Evolutionary conservation across 53 echinoderm and acorn worm species (phyloP), one percentile per base, ranked within the genome.

Genomic region (Holothuria leucospilota): DNA sequence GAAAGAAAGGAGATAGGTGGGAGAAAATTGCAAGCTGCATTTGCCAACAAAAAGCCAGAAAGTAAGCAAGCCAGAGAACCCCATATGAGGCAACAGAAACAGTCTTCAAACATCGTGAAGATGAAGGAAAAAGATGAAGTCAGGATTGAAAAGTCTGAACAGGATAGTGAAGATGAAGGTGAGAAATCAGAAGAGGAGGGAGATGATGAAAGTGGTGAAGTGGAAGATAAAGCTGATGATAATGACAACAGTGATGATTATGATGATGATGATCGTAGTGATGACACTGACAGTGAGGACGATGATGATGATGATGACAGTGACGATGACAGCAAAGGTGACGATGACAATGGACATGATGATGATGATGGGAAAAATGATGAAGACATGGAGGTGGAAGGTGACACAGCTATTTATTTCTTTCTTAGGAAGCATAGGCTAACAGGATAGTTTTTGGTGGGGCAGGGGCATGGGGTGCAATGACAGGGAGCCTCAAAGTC

Each of bases 71-170:
- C 49, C 49, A 49, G 6, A 2, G 10, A 49, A 49, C 8, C 49
- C 13, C 49, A 49, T 13, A 4, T 49, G 49, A 6, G 13, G 10
- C 2, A 6, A 49, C 49, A 2, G 0, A 49, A 49, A 6, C 49
- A 49, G 13, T 49, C 13, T 49, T 13, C 49, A 49, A 6, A 49
- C 49, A 4, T 11, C 49, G 6, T 4, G 49, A 49, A 49, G 49
- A 13, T 6, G 8, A 49, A 49, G 13, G 9, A 0, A 0, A 13
- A 49, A 49, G 49, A 9, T 49, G 49, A 20, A 77, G 74, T 42
- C 86, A 62, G 23, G 86, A 86, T 5, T 77, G 63, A 26, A 72
- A 86, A 27, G 59, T 9, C 13, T 85, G 61, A 85, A 65, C 2
- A 25, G 66, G 25, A 27, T 65, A 9, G 18, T 10, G 29, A 29